Base-by-base conservation (phyloP, 2,888 invertebrate genomes). In the Sinohyriopsis cumingii region DNA sequence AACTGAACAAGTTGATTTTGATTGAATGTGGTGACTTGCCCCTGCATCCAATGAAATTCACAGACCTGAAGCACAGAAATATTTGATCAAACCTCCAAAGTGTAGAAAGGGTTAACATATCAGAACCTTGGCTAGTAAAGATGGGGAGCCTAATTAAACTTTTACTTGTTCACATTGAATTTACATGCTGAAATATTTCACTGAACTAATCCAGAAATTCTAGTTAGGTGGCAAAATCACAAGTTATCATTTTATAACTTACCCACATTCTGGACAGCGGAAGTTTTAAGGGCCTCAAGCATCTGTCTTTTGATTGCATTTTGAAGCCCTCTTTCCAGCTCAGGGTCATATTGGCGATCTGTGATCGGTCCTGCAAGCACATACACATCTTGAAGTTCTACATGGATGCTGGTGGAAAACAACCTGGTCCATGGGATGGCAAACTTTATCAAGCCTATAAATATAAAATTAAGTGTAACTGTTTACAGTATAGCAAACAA, bases 341-440 rank as follows among this genome's bases (percentile, higher is more conserved):
- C 94, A 6, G 93, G 92, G 84, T 95, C 94, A 87, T 94, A 95
- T 78, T 92, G 91, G 12, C 89, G 78, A 76, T 90, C 93, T n/a
- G 85, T 84, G 20, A 94, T 92, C n/a, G 95, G 95, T 19, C 94
- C 94, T 19, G 94, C 95, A 20, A 95, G 91, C 53, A 95, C 91
- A 71, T 94, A 93, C 0, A 95, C 92, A 87, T 95, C 95, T 90
- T 95, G 95, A 62, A 95, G 92, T 84, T 93, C 93, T 24, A 95
- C 92, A 0, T 94, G 91, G 28, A 95, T 93, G 0, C 95, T 94
- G 81, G 94, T 93, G 6, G 93, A 93, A 91, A 94, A 94, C 53
- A 95, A 91, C 22, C 93, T 93, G 5, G 93, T 92, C 95, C 95
- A 95, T 73, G 95, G 95, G 86, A 95, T 95, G 88, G 86, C 86